Percentiles rank a stretch among this genome's conserved stretches.
Evolutionary conservation across 2,797 vertebrate species (phyloP).

Genomic region (Sebastes dallii): DNA sequence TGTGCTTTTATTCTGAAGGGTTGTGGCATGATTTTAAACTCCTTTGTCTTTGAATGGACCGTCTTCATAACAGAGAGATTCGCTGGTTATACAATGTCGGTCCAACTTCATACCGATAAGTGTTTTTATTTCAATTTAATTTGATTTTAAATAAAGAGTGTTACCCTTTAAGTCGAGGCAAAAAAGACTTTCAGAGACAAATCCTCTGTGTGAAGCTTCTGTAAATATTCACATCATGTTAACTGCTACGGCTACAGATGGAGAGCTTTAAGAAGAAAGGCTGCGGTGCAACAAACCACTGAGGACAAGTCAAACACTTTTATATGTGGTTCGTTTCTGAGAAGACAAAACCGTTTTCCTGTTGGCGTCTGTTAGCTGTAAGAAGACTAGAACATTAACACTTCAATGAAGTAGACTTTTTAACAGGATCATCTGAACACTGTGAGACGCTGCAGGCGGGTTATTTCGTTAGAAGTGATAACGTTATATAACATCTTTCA

Average conservation of each 20-base stretch:
- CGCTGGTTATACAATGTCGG: not conserved
- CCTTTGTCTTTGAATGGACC: too few species aligned
- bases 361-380: not conserved
- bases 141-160: not conserved
- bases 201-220: not conserved
- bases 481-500: not conserved
- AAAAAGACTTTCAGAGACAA: not conserved
- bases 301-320: not conserved
- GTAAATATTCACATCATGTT: not conserved
- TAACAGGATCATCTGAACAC: not conserved
- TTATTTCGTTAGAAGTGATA: not conserved
- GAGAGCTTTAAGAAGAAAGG: not conserved
- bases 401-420: not conserved
- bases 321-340: not conserved
- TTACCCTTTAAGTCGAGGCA: not conserved
- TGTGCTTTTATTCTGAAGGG: not conserved
- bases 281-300: not conserved
- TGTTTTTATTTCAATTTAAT: not conserved
- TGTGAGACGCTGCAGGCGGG: not conserved
- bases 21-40: too few species aligned
- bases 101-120: not conserved
- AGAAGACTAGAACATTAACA: not conserved
- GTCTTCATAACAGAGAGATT: too few species aligned
- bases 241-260: not conserved
- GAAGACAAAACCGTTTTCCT: not conserved